Conservation (phyloP, 2,797 vertebrate species). For the Staurois parvus region DNA sequence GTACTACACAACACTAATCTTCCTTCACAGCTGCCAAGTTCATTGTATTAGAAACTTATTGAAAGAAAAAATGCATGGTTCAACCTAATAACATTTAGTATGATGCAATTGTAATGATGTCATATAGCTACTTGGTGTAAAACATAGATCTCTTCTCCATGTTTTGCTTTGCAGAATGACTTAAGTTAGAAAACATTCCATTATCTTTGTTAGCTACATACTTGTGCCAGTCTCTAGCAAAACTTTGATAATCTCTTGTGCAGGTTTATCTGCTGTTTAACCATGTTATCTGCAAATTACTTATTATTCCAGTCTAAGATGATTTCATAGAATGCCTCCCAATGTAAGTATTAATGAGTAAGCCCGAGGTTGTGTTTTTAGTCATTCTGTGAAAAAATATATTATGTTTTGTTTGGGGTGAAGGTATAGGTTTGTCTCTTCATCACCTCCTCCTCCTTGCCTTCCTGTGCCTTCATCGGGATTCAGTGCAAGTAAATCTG, state of each 20-base stretch:
- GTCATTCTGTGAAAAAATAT: slow-evolving; percentile 35
- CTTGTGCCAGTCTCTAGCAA: slow-evolving; percentile 45
- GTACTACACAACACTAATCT: too few species aligned
- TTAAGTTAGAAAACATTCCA: slow-evolving; percentile 17
- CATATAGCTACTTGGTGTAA: background rate
- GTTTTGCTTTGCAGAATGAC: slow-evolving; percentile 39
- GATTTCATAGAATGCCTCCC: slow-evolving; percentile 20
- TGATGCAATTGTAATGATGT: background rate
- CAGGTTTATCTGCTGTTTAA: slow-evolving; percentile 49
- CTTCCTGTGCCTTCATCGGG: slow-evolving; percentile 48
- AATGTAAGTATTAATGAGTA: background rate
- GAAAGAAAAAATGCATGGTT: background rate
- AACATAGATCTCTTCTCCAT: background rate
- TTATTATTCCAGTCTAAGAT: slow-evolving; percentile 39
- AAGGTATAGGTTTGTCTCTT: slow-evolving; percentile 26
- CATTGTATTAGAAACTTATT: background rate
- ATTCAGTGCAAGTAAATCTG: slow-evolving; percentile 44
- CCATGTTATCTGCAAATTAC: slow-evolving; percentile 37
- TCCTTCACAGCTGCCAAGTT: too few species aligned
- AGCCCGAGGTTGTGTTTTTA: background rate
- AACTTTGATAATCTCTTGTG: slow-evolving; percentile 40
- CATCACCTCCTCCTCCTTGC: background rate
- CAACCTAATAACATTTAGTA: background rate
- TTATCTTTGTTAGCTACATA: slow-evolving; percentile 43
- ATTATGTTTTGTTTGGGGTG: slow-evolving; percentile 38